Evolutionary conservation across 2,113 vertebrate species (phyloP).

Genomic region (Rhinoderma darwinii): DNA sequence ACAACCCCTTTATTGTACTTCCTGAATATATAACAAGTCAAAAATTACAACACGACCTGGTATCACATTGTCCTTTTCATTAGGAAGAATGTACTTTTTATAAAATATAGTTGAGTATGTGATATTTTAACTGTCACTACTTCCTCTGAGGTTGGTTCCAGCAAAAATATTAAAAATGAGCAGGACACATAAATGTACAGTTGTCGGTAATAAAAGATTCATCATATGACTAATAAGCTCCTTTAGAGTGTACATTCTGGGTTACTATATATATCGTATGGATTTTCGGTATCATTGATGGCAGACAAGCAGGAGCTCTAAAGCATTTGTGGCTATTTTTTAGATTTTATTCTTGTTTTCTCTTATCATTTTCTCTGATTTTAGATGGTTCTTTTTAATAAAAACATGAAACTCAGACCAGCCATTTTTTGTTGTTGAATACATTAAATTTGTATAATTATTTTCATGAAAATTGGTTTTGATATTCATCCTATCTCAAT

Average conservation of each 20-base stretch:
- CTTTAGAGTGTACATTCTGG: not conserved
- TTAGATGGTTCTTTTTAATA: slow-evolving; percentile 85
- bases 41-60: not conserved
- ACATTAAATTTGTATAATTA: not conserved
- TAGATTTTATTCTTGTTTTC: slow-evolving; percentile 26
- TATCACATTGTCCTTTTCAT: not conserved
- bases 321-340: slow-evolving; percentile 17
- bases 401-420: slow-evolving; percentile 73
- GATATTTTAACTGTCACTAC: not conserved
- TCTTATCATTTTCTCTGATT: slow-evolving; percentile 57
- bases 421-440: slow-evolving; percentile 52
- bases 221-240: not conserved
- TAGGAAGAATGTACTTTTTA: not conserved
- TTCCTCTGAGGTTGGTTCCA: not conserved
- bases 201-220: not conserved
- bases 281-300: not conserved
- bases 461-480: no score
- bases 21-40: not conserved
- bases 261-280: not conserved
- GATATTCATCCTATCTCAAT: not conserved
- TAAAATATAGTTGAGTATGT: not conserved
- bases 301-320: not conserved
- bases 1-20: not conserved
- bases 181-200: not conserved
- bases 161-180: not conserved